Percentiles rank a stretch among this genome's conserved stretches.
Evolutionary conservation across 2,797 vertebrate genomes (phyloP).

Genomic region (Epinephelus malabaricus): DNA sequence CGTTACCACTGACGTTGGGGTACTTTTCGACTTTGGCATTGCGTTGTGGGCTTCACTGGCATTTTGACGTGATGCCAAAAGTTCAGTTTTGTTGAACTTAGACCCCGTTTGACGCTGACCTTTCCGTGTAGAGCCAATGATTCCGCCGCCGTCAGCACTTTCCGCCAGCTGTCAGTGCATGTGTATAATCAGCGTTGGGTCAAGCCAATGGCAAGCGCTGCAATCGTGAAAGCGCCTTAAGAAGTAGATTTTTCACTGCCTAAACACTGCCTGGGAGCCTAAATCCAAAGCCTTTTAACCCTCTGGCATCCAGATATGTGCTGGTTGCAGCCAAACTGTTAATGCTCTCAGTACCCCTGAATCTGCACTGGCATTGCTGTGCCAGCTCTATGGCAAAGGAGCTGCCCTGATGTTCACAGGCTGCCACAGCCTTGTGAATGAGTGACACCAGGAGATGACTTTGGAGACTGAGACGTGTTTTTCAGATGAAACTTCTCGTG

Average conservation of each 20-base stretch:
- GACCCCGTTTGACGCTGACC: too few relatives aligned
- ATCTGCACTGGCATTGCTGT: conserved; percentile 8
- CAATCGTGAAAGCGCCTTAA: too few relatives aligned
- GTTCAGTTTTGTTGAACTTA: too few relatives aligned
- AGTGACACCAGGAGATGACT: conserved; percentile 26
- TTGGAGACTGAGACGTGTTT: conserved; percentile 36
- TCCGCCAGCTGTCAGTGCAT: too few relatives aligned
- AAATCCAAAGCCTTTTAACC: not conserved
- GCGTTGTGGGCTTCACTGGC: too few relatives aligned
- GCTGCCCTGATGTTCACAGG: conserved; percentile 21
- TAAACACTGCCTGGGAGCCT: not conserved
- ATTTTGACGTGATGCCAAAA: too few relatives aligned
- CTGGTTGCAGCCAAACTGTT: conserved; percentile 29
- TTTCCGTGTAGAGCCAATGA: too few relatives aligned
- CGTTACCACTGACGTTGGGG: too few relatives aligned
- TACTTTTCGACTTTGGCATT: too few relatives aligned
- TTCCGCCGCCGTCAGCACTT: too few relatives aligned
- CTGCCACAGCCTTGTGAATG: conserved; percentile 14
- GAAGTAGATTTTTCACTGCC: conserved; percentile 19
- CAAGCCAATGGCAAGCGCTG: too few relatives aligned
- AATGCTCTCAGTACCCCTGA: conserved; percentile 33
- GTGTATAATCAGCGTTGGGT: too few relatives aligned
- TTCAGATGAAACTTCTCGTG: conserved; percentile 25
- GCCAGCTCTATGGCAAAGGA: conserved; percentile 26
- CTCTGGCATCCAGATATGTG: conserved; percentile 31